A percentile compares a stretch with the other conserved stretches of the same genome.
Conservation (phyloP, 2,113 vertebrate genomes). For the Nesoenas mayeri region DNA sequence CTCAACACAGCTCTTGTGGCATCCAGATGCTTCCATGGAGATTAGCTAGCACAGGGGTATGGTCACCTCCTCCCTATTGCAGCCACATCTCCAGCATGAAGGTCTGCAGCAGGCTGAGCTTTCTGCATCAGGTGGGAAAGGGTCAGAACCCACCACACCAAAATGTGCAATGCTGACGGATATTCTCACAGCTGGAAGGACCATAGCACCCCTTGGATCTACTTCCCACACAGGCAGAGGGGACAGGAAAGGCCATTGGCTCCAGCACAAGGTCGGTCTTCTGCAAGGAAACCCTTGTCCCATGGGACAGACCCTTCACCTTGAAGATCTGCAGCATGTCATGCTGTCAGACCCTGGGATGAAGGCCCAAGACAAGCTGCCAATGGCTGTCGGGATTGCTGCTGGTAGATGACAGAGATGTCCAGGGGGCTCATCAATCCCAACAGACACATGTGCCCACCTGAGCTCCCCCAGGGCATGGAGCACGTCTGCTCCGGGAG, state of each 20-base stretch:
- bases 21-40: background rate
- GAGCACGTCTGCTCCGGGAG: background rate
- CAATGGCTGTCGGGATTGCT: background rate
- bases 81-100: background rate
- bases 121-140: background rate
- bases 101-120: background rate
- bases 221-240: background rate
- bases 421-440: accelerated
- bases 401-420: background rate
- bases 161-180: background rate
- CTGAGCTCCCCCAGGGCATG: background rate
- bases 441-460: accelerated
- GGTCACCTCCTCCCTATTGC: background rate
- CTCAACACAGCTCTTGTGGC: background rate
- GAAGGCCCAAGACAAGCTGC: background rate
- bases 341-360: background rate
- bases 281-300: background rate
- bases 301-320: background rate
- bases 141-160: background rate
- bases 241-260: background rate
- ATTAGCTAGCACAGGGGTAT: background rate
- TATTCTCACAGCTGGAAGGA: background rate
- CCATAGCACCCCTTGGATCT: background rate
- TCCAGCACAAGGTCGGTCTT: background rate
- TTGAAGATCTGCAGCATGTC: background rate